Evolutionary conservation across 2,888 invertebrate species (phyloP), one percentile per base, ranked within the genome.

Genomic region (Bombylius major): DNA sequence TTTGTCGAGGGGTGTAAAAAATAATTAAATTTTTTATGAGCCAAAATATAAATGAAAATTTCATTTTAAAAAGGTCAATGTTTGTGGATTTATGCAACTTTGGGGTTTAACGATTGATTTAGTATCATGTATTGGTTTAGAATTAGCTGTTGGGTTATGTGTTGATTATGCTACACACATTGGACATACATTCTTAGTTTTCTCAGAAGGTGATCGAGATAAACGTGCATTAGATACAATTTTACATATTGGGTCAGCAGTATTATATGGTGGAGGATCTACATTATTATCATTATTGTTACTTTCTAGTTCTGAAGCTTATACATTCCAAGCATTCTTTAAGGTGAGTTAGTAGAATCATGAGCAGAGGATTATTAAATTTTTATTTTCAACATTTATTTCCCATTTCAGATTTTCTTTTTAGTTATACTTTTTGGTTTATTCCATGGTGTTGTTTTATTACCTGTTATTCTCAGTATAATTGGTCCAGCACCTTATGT

Each of bases 131-230:
- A 87, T 90, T 55, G 87, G 86, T 36, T 75, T 90, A 12, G 87
- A 89, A 65, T 75, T 90, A 42, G 87, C 87, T 5, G 85, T 89
- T 59, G 90, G 90, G 52, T 75, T 91, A 53, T 88, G 89, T 65
- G 87, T 90, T 0, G 90, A 91, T 71, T 90, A 89, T 65, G 87
- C 89, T 1, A 86, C 87, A 4, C 88, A 88, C 66, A 83, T 88
- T 7, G 87, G 87, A 0, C 89, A 89, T 67, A 85, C 86, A 5
- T 90, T 89, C 70, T 77, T 90, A 64, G 84, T 84, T 4, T 72
- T 79, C 23, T 71, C 75, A 23, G 74, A 78, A 47, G 79, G 80
- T 1, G 68, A 76, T 39, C 76, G 76, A 48, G 74, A 78, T n/a
- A 77, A 80, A 14, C 75, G 87, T 60, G 78, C 82, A 0, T 70